Conservation (phyloP, 1,140 invertebrate genomes). For the Trypoxylus dichotomus region DNA sequence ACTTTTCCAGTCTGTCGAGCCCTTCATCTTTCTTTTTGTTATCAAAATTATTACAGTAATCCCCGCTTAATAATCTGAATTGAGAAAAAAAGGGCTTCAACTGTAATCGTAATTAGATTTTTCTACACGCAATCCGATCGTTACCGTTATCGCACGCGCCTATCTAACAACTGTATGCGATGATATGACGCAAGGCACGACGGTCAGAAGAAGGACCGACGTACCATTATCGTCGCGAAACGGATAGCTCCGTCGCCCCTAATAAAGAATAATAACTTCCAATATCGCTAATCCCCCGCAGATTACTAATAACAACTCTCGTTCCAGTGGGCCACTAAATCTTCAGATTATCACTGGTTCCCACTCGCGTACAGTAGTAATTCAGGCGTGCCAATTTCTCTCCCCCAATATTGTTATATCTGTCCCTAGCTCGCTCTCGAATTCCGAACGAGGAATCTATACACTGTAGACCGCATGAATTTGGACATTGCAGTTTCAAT, state of each 20-base stretch:
- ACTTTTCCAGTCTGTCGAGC: neutral
- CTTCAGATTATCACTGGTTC: constrained; percentile 22
- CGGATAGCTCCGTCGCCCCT: neutral
- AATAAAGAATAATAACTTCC: constrained; percentile 25
- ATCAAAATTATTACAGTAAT: neutral
- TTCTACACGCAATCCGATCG: neutral
- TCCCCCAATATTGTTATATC: too few relatives aligned
- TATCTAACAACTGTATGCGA: neutral
- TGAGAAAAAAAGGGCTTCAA: neutral
- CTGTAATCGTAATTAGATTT: neutral
- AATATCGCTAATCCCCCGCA: constrained; percentile 24
- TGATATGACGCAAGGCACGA: neutral
- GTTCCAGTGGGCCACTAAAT: constrained; percentile 20
- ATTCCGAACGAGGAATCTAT: too few relatives aligned
- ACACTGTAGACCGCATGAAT: too few relatives aligned
- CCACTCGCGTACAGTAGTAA: constrained; percentile 6
- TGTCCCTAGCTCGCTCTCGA: too few relatives aligned
- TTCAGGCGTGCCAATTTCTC: neutral
- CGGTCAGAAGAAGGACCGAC: neutral
- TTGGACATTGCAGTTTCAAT: too few relatives aligned
- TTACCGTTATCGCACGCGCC: neutral
- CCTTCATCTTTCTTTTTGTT: neutral
- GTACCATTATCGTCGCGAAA: neutral
- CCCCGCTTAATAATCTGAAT: neutral
- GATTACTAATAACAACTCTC: constrained; percentile 27